Evolutionary conservation across 2,113 vertebrate genomes (phyloP).

Genomic region (Prochilodus magdalenae): DNA sequence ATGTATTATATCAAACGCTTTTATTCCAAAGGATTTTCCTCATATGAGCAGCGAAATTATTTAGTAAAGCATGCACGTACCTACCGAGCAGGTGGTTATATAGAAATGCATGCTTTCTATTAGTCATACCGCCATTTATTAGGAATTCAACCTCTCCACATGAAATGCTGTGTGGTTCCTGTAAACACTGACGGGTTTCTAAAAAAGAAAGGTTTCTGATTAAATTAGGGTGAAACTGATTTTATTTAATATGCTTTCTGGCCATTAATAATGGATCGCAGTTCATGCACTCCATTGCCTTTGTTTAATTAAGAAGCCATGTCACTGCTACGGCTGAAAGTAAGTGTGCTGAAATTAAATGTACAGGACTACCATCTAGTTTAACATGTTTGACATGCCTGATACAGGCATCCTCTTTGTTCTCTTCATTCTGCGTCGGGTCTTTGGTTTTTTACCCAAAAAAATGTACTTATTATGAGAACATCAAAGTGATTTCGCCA

Average conservation of each 20-base stretch:
- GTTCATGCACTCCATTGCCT: constrained; percentile 6
- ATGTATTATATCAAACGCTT: too few species aligned
- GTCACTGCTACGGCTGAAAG: background rate
- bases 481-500: constrained; percentile 21
- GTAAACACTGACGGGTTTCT: background rate
- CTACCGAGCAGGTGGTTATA: too few species aligned
- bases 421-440: background rate
- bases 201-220: background rate
- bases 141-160: too few species aligned
- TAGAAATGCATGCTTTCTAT: too few species aligned
- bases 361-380: background rate
- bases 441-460: background rate
- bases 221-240: constrained; percentile 26
- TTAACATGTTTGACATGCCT: background rate
- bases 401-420: background rate
- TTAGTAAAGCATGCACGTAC: too few species aligned
- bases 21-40: too few species aligned
- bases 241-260: constrained; percentile 6
- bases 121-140: too few species aligned
- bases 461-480: constrained; percentile 17
- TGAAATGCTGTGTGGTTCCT: background rate
- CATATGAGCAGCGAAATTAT: too few species aligned
- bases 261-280: constrained; percentile 7
- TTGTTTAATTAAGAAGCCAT: constrained; percentile 8
- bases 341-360: background rate